phyloP scores from a whole-genome alignment of 2,113 vertebrate genomes.

The Craseonycteris thonglongyai region DNA sequence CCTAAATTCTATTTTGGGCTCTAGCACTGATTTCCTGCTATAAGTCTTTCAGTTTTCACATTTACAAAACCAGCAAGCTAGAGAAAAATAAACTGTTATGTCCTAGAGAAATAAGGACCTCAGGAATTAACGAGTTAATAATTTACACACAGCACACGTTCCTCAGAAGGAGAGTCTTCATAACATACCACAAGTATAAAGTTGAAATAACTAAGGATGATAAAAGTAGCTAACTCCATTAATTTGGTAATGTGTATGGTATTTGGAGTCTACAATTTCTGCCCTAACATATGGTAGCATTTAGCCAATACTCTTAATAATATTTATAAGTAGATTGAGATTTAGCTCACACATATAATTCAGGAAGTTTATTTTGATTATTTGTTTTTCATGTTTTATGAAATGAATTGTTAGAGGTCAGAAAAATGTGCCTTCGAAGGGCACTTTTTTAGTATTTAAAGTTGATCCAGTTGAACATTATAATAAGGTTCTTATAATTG shows the following conservation, averaged over 20 bases:
- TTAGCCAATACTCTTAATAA: slow-evolving; percentile 62
- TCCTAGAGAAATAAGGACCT: neutral
- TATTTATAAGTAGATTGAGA: slow-evolving; percentile 65
- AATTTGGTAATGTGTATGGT: slow-evolving; percentile 35
- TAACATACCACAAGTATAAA: slow-evolving; percentile 7
- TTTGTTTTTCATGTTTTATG: slow-evolving; percentile 61
- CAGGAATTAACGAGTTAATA: slow-evolving; percentile 62
- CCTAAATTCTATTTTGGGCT: slow-evolving; percentile 36
- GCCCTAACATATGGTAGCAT: slow-evolving; percentile 53
- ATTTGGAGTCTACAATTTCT: slow-evolving; percentile 43
- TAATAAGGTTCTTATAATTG: slow-evolving; percentile 34
- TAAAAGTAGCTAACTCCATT: slow-evolving; percentile 31
- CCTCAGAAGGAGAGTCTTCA: neutral
- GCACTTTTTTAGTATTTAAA: slow-evolving; percentile 22
- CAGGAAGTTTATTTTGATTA: slow-evolving; percentile 49
- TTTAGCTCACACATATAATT: slow-evolving; percentile 53
- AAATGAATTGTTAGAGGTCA: slow-evolving; percentile 53
- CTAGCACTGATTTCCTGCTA: slow-evolving; percentile 30
- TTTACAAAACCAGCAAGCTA: slow-evolving; percentile 28
- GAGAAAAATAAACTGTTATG: slow-evolving; percentile 41
- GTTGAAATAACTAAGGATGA: slow-evolving; percentile 36
- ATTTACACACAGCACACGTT: slow-evolving; percentile 29
- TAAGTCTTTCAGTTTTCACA: slow-evolving; percentile 40
- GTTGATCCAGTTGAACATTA: slow-evolving; percentile 18
- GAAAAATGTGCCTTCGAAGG: slow-evolving; percentile 22